Conservation (phyloP, 1,140 invertebrate species). For the Lucilia sericata region DNA sequence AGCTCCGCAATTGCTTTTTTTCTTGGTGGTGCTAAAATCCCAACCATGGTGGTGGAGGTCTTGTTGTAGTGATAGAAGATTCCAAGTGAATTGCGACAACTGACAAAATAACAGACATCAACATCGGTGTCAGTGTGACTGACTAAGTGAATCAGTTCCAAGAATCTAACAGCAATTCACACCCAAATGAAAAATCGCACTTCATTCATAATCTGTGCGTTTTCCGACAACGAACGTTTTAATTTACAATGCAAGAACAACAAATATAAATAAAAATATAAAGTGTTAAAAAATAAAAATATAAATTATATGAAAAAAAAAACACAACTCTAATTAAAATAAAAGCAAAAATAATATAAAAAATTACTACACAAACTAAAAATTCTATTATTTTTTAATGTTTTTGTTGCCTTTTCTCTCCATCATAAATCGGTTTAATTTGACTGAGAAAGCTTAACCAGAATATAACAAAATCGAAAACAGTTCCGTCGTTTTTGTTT, state of each 20-base stretch:
- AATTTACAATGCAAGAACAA: conserved; percentile 42
- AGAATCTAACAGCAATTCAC: conserved; percentile 68
- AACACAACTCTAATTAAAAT: background rate
- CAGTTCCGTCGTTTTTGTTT: background rate
- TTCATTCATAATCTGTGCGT: conserved; percentile 63
- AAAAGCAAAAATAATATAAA: background rate
- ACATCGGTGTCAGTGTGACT: background rate
- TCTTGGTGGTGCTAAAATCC: conserved; percentile 17
- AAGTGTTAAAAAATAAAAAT: conserved; percentile 28
- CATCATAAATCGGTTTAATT: background rate
- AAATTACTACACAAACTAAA: background rate
- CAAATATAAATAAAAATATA: background rate
- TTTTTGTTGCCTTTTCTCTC: background rate
- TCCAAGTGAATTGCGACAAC: background rate
- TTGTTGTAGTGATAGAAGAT: too few species aligned
- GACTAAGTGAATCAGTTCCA: conserved; percentile 53
- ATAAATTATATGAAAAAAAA: conserved; percentile 4
- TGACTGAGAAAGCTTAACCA: background rate
- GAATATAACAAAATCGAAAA: too few species aligned
- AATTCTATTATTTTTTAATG: too few species aligned
- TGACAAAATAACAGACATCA: background rate
- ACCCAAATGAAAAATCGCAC: conserved; percentile 65
- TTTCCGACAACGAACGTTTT: conserved; percentile 57
- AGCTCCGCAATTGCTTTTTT: background rate
- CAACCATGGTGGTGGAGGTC: conserved; percentile 11